phyloP scores from a whole-genome alignment of 2,113 vertebrate genomes.

The Argyrosomus japonicus region DNA sequence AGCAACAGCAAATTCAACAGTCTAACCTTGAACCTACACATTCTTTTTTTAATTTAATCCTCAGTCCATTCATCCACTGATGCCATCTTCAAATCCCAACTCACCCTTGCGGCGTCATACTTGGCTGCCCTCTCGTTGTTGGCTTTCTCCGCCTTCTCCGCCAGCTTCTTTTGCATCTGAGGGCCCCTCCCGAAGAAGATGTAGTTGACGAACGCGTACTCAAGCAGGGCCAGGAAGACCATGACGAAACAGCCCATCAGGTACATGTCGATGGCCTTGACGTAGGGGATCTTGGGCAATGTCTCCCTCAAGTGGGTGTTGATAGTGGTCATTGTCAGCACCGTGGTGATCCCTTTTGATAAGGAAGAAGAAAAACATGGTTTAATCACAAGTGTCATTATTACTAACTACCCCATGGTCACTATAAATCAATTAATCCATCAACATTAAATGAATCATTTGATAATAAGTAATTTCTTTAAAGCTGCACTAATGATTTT shows the following conservation, averaged over 20 bases:
- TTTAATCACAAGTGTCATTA: background rate
- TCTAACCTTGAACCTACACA: background rate
- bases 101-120: conserved; percentile 90
- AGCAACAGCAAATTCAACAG: background rate
- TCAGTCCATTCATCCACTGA: background rate
- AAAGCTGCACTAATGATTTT: too few relatives aligned
- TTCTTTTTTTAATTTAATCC: background rate
- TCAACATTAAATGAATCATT: too few relatives aligned
- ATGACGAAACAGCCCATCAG: conserved; percentile 95
- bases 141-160: conserved; percentile 91
- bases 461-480: too few relatives aligned
- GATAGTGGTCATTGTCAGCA: conserved; percentile 95
- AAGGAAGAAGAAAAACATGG: background rate
- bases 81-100: background rate
- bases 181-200: conserved; percentile 93
- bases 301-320: conserved; percentile 93
- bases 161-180: conserved; percentile 92
- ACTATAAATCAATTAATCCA: too few relatives aligned
- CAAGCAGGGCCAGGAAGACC: conserved; percentile 92
- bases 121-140: conserved; percentile 89
- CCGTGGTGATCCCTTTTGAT: conserved; percentile 89
- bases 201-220: conserved; percentile 94
- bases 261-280: conserved; percentile 95
- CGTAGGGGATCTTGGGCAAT: conserved; percentile 92
- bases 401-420: too few relatives aligned